Percentiles rank a stretch among this genome's conserved stretches.
phyloP scores from a whole-genome alignment of 1,140 invertebrate species.

The Drosophila mauritiana region DNA sequence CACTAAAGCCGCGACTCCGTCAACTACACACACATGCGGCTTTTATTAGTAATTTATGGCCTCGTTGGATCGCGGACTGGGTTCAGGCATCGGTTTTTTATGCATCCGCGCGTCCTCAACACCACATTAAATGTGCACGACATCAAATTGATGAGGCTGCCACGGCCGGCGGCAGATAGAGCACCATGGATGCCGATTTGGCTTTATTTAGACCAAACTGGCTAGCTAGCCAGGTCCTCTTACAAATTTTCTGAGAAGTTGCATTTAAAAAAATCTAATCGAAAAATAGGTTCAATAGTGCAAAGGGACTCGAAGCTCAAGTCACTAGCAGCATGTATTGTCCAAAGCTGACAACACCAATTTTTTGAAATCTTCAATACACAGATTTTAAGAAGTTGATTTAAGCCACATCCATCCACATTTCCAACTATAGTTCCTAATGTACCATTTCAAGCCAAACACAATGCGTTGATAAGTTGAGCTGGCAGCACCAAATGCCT shows the following conservation, averaged over 20 bases:
- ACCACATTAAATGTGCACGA: constrained; percentile 74
- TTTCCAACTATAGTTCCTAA: too few relatives aligned
- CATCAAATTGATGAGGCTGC: constrained; percentile 79
- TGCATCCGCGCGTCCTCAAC: constrained; percentile 63
- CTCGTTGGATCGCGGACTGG: constrained; percentile 22
- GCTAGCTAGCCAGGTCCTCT: neutral
- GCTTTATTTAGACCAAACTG: neutral
- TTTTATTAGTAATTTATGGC: constrained; percentile 79
- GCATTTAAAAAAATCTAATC: too few relatives aligned
- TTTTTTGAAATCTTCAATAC: too few relatives aligned
- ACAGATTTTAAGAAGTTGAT: too few relatives aligned
- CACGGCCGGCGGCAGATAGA: constrained; percentile 47
- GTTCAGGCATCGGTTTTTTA: constrained; percentile 52
- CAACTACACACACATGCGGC: constrained; percentile 33
- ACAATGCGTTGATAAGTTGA: too few relatives aligned
- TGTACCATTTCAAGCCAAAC: neutral
- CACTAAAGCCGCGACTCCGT: constrained; percentile 29
- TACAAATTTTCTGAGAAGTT: neutral
- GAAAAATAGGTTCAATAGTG: too few relatives aligned
- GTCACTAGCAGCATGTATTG: too few relatives aligned
- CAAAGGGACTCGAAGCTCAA: too few relatives aligned
- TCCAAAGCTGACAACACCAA: too few relatives aligned
- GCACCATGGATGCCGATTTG: constrained; percentile 16
- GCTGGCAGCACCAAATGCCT: neutral
- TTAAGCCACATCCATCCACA: too few relatives aligned